Base-by-base conservation (phyloP, 2,797 vertebrate genomes). In the Enteromius afrohamiltoni region DNA sequence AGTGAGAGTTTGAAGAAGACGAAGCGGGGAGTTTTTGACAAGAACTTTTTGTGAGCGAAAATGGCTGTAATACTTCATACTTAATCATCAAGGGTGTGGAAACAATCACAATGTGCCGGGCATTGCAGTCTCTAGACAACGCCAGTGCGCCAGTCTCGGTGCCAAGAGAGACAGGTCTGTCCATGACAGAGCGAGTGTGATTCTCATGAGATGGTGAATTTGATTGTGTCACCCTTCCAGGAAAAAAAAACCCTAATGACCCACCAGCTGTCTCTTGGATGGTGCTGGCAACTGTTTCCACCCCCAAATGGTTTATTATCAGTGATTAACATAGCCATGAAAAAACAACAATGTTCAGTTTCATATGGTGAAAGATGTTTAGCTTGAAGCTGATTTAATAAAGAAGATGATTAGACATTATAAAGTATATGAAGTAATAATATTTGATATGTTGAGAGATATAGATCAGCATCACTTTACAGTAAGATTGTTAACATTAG, bases 211-310 rank as follows among this genome's bases (percentile, higher is more conserved):
- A 85, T 49, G 37, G 68, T 70, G 81, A 74, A 82, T 77, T 79
- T 79, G 58, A 85, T 87, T 85, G 62, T 77, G 68, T 80, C 76
- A 77, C 70, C 74, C 78, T 87, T 85, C 86, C 81, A 84, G 79
- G 74, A 85, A 64, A 85, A 82, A 82, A 76, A 49, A 77, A 55
- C 55, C 79, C 85, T 86, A 86, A 84, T 86, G 83, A 85, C 83
- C 86, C 77, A 84, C 88, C 88, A 89, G 88, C 88, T 90, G 89
- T 89, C 87, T 87, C 76, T 37, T 83, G 58, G 77, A 86, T 1
- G 42, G 77, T n/a, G 62, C 55, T 85, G 81, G 79, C 85, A 83
- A 81, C 47, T 77, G 81, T 69, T 77, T 60, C 31, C 80, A 83
- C 16, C 37, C 58, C 58, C 67, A 84, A 81, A 64, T 64, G 70